These are phyloP conservation scores for Steatornis caripensis DNA, from an alignment of 2,113 vertebrate genomes.

Conservation along the genomic window DNA sequence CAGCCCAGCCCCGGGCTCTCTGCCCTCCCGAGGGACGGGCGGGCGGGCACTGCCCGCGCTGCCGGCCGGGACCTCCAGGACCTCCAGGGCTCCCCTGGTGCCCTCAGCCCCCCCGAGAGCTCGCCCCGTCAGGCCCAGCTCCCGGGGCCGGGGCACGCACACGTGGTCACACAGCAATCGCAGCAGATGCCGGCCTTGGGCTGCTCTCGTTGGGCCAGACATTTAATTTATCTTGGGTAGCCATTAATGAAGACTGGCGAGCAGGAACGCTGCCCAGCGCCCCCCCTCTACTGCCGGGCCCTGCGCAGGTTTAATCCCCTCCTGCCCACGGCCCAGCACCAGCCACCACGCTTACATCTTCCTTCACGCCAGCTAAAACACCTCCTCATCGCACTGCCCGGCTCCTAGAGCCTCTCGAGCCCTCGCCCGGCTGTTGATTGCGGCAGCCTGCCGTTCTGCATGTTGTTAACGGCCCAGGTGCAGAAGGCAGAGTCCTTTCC, in stretches of 20 bases:
- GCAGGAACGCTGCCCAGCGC: background rate
- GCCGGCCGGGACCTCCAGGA: rapidly evolving
- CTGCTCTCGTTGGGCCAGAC: rapidly evolving
- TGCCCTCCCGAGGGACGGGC: background rate
- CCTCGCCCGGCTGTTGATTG: rapidly evolving
- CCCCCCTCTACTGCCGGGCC: rapidly evolving
- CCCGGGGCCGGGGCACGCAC: rapidly evolving
- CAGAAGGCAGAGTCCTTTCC: background rate
- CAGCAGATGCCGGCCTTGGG: background rate
- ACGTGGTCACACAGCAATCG: rapidly evolving
- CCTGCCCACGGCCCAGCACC: background rate
- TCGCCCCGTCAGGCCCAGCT: background rate
- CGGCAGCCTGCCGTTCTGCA: background rate
- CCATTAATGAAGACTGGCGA: background rate
- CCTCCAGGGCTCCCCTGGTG: background rate
- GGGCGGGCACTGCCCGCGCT: background rate
- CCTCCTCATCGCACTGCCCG: background rate
- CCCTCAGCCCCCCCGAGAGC: too few relatives aligned
- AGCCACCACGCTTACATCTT: background rate
- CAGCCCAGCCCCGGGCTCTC: background rate
- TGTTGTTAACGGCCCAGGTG: rapidly evolving
- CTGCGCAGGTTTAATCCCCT: background rate
- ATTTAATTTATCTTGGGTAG: background rate
- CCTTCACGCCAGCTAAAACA: rapidly evolving
- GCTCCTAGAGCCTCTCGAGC: background rate